These are phyloP conservation scores for Orchestes rusci DNA, from an alignment of 2,888 invertebrate species.

Conservation along the genomic window DNA sequence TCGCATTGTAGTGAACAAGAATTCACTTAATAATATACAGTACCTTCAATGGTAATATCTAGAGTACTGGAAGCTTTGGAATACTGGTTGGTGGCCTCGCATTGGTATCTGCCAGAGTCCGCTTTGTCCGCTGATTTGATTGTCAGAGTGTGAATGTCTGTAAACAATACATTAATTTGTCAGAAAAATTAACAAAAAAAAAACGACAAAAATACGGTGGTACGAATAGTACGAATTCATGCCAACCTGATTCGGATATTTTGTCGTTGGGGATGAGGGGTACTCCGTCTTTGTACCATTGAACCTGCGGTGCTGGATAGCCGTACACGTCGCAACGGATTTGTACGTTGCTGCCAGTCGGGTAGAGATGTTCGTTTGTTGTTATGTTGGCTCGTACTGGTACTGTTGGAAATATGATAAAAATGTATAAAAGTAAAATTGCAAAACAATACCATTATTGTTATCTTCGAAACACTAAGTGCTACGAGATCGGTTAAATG, in stretches of 20 bases:
- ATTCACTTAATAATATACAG: no score
- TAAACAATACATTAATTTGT: slow-evolving; percentile 19
- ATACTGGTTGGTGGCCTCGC: slow-evolving; percentile 72
- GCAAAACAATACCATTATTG: no score
- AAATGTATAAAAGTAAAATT: slow-evolving; percentile 4
- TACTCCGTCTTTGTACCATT: slow-evolving; percentile 74
- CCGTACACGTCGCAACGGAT: slow-evolving; percentile 73
- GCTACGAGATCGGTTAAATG: no score
- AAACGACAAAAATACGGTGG: no score
- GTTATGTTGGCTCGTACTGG: slow-evolving; percentile 61
- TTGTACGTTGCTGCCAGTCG: slow-evolving; percentile 60
- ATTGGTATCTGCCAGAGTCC: slow-evolving; percentile 78
- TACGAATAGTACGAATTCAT: no score
- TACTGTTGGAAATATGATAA: slow-evolving; percentile 47
- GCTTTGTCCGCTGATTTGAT: slow-evolving; percentile 55
- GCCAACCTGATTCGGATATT: slow-evolving; percentile 6
- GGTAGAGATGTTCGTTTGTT: slow-evolving; percentile 50
- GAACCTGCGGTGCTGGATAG: slow-evolving; percentile 65
- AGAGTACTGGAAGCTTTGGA: slow-evolving; percentile 58
- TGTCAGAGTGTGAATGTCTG: slow-evolving; percentile 63
- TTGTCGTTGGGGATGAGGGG: slow-evolving; percentile 28
- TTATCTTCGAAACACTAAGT: no score
- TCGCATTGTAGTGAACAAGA: neutral
- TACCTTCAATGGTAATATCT: slow-evolving; percentile 70
- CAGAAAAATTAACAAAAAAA: neutral